Conservation (phyloP, 2,797 vertebrate genomes). For the Enteromius radiatus region DNA sequence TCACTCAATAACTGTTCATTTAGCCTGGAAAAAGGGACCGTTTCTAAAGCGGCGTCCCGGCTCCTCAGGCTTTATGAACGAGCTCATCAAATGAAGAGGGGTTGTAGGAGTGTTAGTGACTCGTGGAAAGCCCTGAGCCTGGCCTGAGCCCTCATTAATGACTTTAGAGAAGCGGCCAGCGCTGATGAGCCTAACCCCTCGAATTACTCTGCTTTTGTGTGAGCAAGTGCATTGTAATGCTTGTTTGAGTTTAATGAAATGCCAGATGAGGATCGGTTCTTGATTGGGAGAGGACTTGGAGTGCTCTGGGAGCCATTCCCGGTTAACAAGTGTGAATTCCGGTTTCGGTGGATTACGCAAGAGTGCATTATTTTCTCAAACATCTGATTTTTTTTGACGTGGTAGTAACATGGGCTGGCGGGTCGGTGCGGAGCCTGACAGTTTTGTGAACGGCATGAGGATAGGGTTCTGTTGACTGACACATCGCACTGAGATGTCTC, state of each 20-base stretch:
- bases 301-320: conserved; percentile 24
- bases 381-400: not conserved
- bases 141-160: conserved; percentile 53
- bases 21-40: conserved; percentile 43
- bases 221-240: conserved; percentile 21
- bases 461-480: conserved; percentile 43
- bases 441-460: conserved; percentile 13
- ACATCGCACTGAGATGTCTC: conserved; percentile 20
- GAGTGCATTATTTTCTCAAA: conserved; percentile 10
- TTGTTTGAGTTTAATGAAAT: conserved; percentile 44
- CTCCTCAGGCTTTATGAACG: conserved; percentile 50
- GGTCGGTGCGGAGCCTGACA: not conserved
- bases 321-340: conserved; percentile 15
- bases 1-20: conserved; percentile 62
- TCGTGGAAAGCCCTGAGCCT: conserved; percentile 36
- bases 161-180: conserved; percentile 37
- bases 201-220: conserved; percentile 41
- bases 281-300: conserved; percentile 8
- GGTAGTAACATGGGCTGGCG: conserved; percentile 1
- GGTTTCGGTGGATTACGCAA: not conserved
- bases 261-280: conserved; percentile 32
- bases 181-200: conserved; percentile 48
- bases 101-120: conserved; percentile 46
- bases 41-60: conserved; percentile 24
- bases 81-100: conserved; percentile 61